Evolutionary conservation across 2,888 invertebrate species (phyloP), one percentile per base, ranked within the genome.

Genomic region (Ochropleura plecta): DNA sequence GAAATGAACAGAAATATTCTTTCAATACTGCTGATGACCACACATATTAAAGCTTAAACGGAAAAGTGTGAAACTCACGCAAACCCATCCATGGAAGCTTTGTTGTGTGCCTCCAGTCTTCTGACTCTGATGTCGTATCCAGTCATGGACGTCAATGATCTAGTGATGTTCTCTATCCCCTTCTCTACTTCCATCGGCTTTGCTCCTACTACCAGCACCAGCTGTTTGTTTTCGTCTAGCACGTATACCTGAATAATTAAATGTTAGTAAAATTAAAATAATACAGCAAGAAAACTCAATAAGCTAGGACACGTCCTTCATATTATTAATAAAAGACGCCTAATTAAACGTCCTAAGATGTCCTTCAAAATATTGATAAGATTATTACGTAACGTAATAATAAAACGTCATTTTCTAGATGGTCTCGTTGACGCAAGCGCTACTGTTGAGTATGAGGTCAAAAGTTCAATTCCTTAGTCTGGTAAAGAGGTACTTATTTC

Each of bases 101-200:
- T 97, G 64, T 96, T 95, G 88, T 98, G 98, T 0, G 98, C 98
- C 88, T 98, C 98, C 68, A 98, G 91, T 89, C 98, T 97, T 70
- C 98, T 96, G 59, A 98, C 97, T 81, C 98, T 96, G 4, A 98
- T 97, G 88, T 98, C 98, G 88, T 97, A 97, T 8, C 98, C 98
- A 5, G 98, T 98, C 55, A 98, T 97, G 57, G 97, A 97, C 70
- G 98, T 97, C 18, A 98, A 94, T 7, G 97, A 97, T 60, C 94
- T 94, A 10, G 98, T 98, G 48, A 98, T 97, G 81, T 97, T 97
- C 40, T 97, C 97, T 81, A 98, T 96, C 82, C 97, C 97, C 64
- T 96, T 97, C 89, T 98, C 98, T 0, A 98, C 97, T 77, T 98
- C 98, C 84, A 98, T 97, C 0, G 98, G 98, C 84, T 97, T 98